These are phyloP conservation scores for Melitaea athalia DNA, from an alignment of 2,888 invertebrate genomes.

Conservation along the genomic window DNA sequence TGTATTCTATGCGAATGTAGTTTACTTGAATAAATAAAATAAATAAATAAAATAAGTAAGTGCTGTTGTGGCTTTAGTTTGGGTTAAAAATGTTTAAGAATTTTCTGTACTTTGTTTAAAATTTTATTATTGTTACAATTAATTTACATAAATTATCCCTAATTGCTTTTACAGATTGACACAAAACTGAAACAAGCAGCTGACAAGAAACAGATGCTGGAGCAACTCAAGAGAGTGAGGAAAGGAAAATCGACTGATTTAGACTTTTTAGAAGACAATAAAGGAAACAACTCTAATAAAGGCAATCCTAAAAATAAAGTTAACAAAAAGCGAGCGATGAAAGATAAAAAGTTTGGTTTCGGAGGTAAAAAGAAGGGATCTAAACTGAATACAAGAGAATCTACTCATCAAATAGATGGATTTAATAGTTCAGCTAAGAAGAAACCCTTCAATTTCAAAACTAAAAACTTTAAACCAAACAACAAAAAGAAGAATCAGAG, in stretches of 20 bases:
- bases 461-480: conserved; percentile 66
- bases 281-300: conserved; percentile 56
- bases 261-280: conserved; percentile 89
- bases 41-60: no score
- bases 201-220: conserved; percentile 95
- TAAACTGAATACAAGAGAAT: conserved; percentile 93
- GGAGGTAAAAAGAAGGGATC: conserved; percentile 96
- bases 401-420: conserved; percentile 86
- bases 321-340: conserved; percentile 82
- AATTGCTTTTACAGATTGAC: conserved; percentile 84
- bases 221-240: conserved; percentile 95
- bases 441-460: conserved; percentile 67
- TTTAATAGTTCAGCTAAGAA: conserved; percentile 72
- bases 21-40: no score
- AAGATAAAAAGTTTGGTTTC: conserved; percentile 95
- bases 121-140: background rate
- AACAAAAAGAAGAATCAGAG: conserved; percentile 74
- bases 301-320: conserved; percentile 62
- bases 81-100: no score
- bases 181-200: conserved; percentile 91
- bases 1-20: no score
- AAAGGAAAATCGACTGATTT: conserved; percentile 91
- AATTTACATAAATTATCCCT: background rate
- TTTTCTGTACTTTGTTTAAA: background rate
- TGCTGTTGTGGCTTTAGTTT: no score